Conservation (phyloP, 1,140 invertebrate genomes). For the Rhyacophila brunnea region DNA sequence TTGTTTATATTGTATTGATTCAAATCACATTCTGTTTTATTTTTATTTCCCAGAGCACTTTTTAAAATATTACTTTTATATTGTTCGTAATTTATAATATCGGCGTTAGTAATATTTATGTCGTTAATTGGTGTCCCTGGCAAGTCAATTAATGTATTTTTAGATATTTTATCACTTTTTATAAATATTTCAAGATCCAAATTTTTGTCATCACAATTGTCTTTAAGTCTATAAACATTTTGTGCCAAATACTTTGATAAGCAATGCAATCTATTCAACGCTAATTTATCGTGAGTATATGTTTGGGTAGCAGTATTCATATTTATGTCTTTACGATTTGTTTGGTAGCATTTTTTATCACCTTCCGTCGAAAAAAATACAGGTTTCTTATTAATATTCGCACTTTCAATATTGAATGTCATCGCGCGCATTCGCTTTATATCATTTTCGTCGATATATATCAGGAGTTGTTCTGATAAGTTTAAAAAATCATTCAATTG, state of each 20-base stretch:
- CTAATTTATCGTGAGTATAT: too few species aligned
- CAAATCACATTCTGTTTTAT: too few species aligned
- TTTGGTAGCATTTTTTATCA: too few species aligned
- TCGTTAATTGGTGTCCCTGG: too few species aligned
- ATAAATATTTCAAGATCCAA: conserved; percentile 21
- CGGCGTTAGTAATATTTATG: not conserved
- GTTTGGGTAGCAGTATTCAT: too few species aligned
- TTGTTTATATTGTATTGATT: too few species aligned
- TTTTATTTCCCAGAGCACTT: too few species aligned
- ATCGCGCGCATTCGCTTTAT: conserved; percentile 13
- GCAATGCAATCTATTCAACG: too few species aligned
- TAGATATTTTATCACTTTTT: conserved; percentile 24
- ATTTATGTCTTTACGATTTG: too few species aligned
- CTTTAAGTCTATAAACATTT: not conserved
- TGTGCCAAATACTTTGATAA: not conserved
- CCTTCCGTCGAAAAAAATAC: conserved; percentile 2
- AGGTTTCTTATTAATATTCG: conserved; percentile 5
- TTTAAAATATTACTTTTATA: too few species aligned
- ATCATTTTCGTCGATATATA: conserved; percentile 40
- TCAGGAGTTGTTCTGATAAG: conserved; percentile 42
- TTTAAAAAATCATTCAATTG: conserved; percentile 43
- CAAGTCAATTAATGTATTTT: not conserved
- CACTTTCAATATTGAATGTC: too few species aligned
- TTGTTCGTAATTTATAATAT: too few species aligned
- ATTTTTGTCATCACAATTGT: conserved; percentile 5